A percentile compares a stretch with the other conserved stretches of the same genome.
phyloP scores from a whole-genome alignment of 2,797 vertebrate species.

The Ceryle rudis region DNA sequence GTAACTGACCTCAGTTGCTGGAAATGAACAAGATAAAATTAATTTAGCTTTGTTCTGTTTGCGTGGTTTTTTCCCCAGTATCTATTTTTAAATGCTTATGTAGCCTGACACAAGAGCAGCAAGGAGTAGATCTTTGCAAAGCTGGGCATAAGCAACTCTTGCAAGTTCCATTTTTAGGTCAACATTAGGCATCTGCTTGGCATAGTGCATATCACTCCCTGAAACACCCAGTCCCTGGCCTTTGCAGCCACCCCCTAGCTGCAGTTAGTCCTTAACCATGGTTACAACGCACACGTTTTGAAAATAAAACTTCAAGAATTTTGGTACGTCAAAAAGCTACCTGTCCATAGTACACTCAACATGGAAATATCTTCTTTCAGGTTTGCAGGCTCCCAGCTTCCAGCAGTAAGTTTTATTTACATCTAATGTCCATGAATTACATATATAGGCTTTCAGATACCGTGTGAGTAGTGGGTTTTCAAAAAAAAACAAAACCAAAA shows the following conservation, averaged over 20 bases:
- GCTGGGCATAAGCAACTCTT: background rate
- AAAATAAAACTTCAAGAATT: background rate
- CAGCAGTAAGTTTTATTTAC: background rate
- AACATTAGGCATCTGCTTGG: background rate
- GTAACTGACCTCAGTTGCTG: constrained; percentile 20
- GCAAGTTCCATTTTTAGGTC: background rate
- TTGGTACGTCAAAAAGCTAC: background rate
- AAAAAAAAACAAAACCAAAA: background rate
- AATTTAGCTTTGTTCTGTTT: background rate
- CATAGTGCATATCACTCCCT: background rate
- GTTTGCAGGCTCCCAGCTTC: background rate
- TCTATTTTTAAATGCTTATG: background rate
- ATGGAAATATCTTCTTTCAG: background rate
- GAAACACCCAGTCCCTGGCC: background rate
- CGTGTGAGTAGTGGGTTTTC: too few relatives aligned
- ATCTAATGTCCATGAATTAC: background rate
- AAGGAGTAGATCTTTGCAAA: background rate
- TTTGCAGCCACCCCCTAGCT: background rate
- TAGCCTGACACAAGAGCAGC: background rate
- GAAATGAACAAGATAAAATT: background rate
- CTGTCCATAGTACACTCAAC: background rate
- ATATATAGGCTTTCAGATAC: background rate
- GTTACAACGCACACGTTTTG: background rate
- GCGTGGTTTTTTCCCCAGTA: background rate
- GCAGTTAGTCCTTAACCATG: background rate